Conservation (phyloP, 1,140 invertebrate genomes). For the Monochamus saltuarius region DNA sequence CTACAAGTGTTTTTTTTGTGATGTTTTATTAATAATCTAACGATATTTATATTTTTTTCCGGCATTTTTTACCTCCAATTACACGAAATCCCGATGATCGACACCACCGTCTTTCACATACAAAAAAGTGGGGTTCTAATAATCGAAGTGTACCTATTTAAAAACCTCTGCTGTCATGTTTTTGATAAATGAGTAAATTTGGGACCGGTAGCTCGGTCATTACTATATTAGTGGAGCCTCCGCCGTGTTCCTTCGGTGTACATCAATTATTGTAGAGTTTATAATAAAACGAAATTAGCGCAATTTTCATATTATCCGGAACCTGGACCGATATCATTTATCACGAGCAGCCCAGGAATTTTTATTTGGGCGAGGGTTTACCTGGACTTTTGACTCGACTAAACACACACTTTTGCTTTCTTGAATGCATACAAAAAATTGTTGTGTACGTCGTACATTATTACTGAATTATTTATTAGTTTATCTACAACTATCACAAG, state of each 20-base stretch:
- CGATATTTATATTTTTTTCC: background rate
- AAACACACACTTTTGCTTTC: too few species aligned
- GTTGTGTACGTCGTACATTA: too few species aligned
- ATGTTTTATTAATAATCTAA: background rate
- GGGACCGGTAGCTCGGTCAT: constrained; percentile 39
- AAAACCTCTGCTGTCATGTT: constrained; percentile 25
- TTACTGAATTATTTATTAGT: too few species aligned
- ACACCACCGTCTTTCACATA: constrained; percentile 1
- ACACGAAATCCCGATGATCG: background rate
- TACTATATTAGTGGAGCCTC: constrained; percentile 34
- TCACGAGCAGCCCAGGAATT: too few species aligned
- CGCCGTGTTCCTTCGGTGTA: constrained; percentile 4
- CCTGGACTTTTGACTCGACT: too few species aligned
- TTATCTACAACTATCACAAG: too few species aligned
- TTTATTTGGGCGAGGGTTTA: too few species aligned
- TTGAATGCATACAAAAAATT: too few species aligned
- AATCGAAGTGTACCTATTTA: background rate
- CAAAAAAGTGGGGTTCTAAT: background rate
- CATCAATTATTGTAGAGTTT: constrained; percentile 34
- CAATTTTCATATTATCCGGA: constrained; percentile 42
- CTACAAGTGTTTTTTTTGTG: background rate
- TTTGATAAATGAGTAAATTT: constrained; percentile 31
- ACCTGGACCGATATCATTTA: constrained; percentile 25
- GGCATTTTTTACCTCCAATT: background rate
- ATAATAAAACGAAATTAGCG: constrained; percentile 40